Evolutionary conservation across 2,113 vertebrate genomes (phyloP).

Genomic region (Anolis carolinensis): DNA sequence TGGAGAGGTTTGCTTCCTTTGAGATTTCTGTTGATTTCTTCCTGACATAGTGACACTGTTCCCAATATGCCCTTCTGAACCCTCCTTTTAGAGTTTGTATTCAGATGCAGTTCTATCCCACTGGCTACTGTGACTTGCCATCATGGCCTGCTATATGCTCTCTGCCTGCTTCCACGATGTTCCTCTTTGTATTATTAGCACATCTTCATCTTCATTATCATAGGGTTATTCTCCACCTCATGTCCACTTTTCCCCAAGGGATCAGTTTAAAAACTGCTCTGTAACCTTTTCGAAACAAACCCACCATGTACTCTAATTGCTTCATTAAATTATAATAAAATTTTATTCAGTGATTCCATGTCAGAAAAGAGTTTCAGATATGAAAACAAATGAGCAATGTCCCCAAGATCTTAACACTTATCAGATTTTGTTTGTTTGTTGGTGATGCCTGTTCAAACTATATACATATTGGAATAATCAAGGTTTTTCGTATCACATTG

Average conservation of each 20-base stretch:
- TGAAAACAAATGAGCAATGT: background rate
- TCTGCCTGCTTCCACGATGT: background rate
- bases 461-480: background rate
- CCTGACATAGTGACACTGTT: too few species aligned
- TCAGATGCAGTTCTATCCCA: background rate
- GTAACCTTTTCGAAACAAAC: background rate
- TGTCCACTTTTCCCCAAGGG: background rate
- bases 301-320: background rate
- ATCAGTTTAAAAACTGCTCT: background rate
- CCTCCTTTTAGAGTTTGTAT: background rate
- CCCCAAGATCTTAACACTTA: background rate
- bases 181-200: background rate
- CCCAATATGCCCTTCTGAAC: background rate
- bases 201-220: background rate
- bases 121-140: background rate
- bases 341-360: background rate
- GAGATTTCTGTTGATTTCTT: background rate
- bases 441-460: background rate
- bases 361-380: background rate
- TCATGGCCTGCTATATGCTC: background rate
- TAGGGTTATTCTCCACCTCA: background rate
- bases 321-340: conserved; percentile 4
- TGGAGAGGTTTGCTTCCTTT: background rate
- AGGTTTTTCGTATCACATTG: background rate
- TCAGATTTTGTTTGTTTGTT: background rate